Evolutionary conservation across 2,113 vertebrate genomes (phyloP).

Genomic region (Hypomesus transpacificus): DNA sequence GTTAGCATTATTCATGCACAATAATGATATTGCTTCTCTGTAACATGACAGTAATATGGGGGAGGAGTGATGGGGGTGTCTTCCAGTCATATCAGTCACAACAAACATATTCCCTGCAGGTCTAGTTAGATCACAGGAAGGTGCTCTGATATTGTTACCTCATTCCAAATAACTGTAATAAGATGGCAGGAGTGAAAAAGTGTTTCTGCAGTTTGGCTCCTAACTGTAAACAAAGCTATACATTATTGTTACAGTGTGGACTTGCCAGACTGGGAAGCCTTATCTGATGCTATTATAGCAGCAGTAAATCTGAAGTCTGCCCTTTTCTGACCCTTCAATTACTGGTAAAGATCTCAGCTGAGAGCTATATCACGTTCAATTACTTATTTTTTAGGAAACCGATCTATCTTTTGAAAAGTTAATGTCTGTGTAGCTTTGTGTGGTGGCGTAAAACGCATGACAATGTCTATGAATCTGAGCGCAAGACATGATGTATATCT

Average conservation of each 20-base stretch:
- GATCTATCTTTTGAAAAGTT: too few relatives aligned
- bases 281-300: constrained; percentile 45
- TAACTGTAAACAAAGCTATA: constrained; percentile 63
- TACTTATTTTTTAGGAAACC: too few relatives aligned
- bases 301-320: background rate
- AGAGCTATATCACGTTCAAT: too few relatives aligned
- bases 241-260: constrained; percentile 58
- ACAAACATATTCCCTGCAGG: constrained; percentile 83
- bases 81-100: constrained; percentile 79
- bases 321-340: background rate
- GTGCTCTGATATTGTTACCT: constrained; percentile 85
- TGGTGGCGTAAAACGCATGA: background rate
- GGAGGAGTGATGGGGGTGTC: constrained; percentile 81
- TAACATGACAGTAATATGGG: constrained; percentile 85
- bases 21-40: constrained; percentile 79
- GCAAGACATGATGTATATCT: background rate
- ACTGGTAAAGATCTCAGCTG: too few relatives aligned
- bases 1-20: constrained; percentile 74
- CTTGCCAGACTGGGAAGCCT: constrained; percentile 37
- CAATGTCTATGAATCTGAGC: background rate
- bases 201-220: constrained; percentile 52
- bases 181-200: constrained; percentile 76
- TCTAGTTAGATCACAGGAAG: constrained; percentile 84
- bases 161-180: constrained; percentile 79
- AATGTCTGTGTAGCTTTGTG: background rate